A percentile compares a stretch with the other conserved stretches of the same genome.
Conservation (phyloP, 2,888 invertebrate genomes). For the Rhogogaster chlorosoma region DNA sequence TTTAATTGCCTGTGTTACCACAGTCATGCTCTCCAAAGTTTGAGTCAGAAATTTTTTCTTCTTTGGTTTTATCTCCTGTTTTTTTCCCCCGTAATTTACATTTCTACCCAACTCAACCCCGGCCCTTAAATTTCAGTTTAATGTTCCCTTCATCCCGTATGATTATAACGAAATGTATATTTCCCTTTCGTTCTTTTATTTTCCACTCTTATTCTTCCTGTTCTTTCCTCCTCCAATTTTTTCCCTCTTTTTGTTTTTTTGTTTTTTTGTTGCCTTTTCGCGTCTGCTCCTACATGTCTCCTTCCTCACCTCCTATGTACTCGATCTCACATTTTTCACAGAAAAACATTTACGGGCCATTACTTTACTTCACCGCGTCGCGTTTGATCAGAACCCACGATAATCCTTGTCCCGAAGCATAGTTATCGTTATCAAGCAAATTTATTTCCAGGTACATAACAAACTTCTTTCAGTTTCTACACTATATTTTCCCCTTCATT, state of each 20-base stretch:
- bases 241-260: neutral
- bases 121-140: neutral
- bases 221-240: neutral
- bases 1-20: neutral
- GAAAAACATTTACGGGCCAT: conserved; percentile 41
- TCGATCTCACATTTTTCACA: conserved; percentile 19
- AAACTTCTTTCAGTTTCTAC: neutral
- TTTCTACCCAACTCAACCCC: neutral
- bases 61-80: neutral
- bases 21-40: neutral
- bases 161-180: neutral
- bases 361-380: conserved; percentile 32
- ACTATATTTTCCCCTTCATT: neutral
- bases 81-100: neutral
- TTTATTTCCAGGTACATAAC: neutral
- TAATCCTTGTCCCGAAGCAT: conserved; percentile 17
- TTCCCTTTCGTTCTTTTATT: neutral
- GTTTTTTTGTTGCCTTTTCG: neutral
- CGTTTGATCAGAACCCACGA: conserved; percentile 43
- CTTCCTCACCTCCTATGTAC: neutral
- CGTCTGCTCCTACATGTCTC: neutral
- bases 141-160: neutral
- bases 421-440: neutral
- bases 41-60: neutral
- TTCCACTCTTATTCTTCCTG: neutral